A percentile compares a stretch with the other conserved stretches of the same genome.
phyloP scores from a whole-genome alignment of 1,140 invertebrate species.

The Laodelphax striatellus region DNA sequence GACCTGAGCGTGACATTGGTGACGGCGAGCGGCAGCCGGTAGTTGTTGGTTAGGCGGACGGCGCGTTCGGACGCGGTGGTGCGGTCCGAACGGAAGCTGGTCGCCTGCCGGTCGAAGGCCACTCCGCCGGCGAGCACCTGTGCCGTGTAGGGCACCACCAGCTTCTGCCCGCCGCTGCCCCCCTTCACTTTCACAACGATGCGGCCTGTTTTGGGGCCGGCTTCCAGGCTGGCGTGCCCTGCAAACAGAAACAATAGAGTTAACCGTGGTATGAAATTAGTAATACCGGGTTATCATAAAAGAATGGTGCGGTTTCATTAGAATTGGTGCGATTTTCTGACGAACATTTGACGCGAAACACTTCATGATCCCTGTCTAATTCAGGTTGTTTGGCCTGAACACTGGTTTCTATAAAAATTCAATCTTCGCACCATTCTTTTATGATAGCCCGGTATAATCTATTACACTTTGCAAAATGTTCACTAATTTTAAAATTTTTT shows the following conservation, averaged over 20 bases:
- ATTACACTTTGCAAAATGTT: too few relatives aligned
- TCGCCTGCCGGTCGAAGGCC: constrained; percentile 38
- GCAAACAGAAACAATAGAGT: constrained; percentile 22
- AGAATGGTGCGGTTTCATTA: too few relatives aligned
- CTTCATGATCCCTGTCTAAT: too few relatives aligned
- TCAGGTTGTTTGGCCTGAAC: too few relatives aligned
- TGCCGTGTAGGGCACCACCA: constrained; percentile 43
- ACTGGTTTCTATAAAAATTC: too few relatives aligned
- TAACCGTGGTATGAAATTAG: too few relatives aligned
- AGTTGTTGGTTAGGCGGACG: constrained; percentile 56
- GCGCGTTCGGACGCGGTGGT: constrained; percentile 31
- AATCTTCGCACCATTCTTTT: too few relatives aligned
- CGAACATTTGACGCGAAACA: too few relatives aligned
- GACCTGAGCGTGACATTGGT: constrained; percentile 52
- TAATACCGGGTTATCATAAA: too few relatives aligned
- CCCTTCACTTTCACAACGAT: constrained; percentile 54
- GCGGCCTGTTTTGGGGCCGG: constrained; percentile 46
- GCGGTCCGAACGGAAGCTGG: constrained; percentile 42
- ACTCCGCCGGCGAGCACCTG: constrained; percentile 43
- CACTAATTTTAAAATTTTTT: too few relatives aligned
- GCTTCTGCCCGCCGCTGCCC: constrained; percentile 43
- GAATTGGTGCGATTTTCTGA: too few relatives aligned
- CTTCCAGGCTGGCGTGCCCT: constrained; percentile 43
- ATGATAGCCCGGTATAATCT: too few relatives aligned
- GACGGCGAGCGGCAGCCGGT: constrained; percentile 54